Percentiles rank a stretch among this genome's conserved stretches.
These are phyloP conservation scores for Eristalis arbustorum DNA, from an alignment of 2,888 invertebrate genomes.

Conservation along the genomic window DNA sequence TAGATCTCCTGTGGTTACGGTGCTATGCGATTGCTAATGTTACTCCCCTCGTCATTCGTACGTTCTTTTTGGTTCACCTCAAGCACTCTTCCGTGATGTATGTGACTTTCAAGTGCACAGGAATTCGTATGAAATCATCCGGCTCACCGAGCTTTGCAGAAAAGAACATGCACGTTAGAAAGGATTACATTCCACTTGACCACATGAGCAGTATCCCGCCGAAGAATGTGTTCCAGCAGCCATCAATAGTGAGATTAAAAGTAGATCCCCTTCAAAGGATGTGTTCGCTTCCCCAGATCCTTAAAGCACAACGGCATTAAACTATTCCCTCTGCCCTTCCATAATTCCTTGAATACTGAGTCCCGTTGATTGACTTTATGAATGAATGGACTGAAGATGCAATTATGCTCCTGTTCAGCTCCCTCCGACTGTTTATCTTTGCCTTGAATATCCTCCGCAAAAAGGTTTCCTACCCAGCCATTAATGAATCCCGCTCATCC, in stretches of 20 bases:
- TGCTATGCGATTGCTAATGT: too few species aligned
- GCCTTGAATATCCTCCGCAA: constrained; percentile 11
- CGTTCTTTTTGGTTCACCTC: too few species aligned
- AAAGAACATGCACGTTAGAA: not conserved
- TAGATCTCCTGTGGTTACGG: too few species aligned
- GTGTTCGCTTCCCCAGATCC: not conserved
- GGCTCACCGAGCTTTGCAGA: too few species aligned
- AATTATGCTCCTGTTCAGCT: constrained; percentile 17
- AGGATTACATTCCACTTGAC: not conserved
- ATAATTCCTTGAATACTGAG: constrained; percentile 14
- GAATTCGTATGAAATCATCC: too few species aligned
- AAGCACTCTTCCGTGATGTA: too few species aligned
- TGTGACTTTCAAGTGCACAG: too few species aligned
- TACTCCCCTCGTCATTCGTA: too few species aligned
- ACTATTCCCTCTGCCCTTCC: not conserved
- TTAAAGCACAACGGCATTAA: not conserved
- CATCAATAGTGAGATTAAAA: not conserved
- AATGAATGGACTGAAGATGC: constrained; percentile 1
- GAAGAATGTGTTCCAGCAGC: not conserved
- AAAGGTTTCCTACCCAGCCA: constrained; percentile 4
- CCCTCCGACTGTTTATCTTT: not conserved
- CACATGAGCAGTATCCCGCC: not conserved
- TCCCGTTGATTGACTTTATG: constrained; percentile 22
- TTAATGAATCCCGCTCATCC: constrained; percentile 25
- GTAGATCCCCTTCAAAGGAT: not conserved